Conservation (phyloP, 2,888 invertebrate species). For the Oligia latruncula region DNA sequence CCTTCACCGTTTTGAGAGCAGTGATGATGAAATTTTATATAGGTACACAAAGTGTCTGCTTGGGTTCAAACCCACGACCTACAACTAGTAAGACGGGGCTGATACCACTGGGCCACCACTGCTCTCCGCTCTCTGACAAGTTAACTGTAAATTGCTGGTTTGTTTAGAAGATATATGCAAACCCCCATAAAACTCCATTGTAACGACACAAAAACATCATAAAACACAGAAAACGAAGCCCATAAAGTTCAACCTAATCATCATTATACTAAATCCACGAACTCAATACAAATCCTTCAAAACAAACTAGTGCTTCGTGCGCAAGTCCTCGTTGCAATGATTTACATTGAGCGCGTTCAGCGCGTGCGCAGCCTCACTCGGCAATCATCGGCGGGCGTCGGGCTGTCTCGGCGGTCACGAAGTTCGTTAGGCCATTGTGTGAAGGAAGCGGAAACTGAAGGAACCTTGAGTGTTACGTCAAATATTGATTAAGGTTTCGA, state of each 20-base stretch:
- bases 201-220: conserved; percentile 20
- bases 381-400: conserved; percentile 71
- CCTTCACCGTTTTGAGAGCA: neutral
- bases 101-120: neutral
- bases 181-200: neutral
- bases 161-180: neutral
- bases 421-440: conserved; percentile 58
- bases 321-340: conserved; percentile 61
- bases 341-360: conserved; percentile 63
- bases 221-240: conserved; percentile 24
- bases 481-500: neutral
- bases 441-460: conserved; percentile 62
- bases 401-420: conserved; percentile 70
- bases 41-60: neutral
- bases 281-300: conserved; percentile 59
- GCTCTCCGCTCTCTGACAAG: neutral
- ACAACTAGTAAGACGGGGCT: neutral
- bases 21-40: neutral
- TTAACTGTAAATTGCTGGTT: neutral
- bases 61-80: neutral
- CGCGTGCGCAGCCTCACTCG: conserved; percentile 70
- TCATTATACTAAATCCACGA: conserved; percentile 54
- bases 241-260: conserved; percentile 46
- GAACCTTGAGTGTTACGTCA: conserved; percentile 59
- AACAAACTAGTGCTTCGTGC: conserved; percentile 60